Conservation (phyloP, 1,140 invertebrate species). For the Myzus persicae region DNA sequence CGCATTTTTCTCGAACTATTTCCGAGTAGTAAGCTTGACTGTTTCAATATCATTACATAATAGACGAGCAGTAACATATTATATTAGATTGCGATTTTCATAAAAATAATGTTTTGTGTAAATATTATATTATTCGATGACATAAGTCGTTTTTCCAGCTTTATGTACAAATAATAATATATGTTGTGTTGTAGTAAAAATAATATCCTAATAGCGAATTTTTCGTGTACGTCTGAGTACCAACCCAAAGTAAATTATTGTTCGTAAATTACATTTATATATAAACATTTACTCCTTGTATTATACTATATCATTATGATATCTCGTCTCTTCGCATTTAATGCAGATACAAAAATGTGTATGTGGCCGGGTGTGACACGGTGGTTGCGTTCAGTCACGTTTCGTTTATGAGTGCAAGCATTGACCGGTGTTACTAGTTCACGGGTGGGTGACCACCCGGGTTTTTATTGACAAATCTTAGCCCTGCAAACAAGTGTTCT, state of each 20-base stretch:
- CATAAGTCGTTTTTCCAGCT: neutral
- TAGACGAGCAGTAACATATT: neutral
- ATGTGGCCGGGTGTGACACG: too few relatives aligned
- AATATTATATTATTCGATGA: neutral
- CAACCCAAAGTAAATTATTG: neutral
- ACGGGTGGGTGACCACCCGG: too few relatives aligned
- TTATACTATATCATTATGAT: neutral
- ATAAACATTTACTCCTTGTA: neutral
- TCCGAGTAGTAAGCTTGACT: neutral
- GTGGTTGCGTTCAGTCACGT: too few relatives aligned
- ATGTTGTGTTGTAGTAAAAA: neutral
- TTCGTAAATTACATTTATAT: neutral
- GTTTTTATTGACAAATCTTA: too few relatives aligned
- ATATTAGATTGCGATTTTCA: neutral
- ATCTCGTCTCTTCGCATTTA: neutral
- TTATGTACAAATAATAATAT: neutral
- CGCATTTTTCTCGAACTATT: neutral
- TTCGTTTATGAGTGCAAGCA: too few relatives aligned
- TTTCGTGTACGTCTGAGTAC: neutral
- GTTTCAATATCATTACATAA: neutral
- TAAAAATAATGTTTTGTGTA: neutral
- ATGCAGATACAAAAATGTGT: too few relatives aligned
- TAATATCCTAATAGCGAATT: neutral
- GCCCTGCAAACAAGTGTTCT: too few relatives aligned
- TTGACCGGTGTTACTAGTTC: too few relatives aligned